phyloP scores from a whole-genome alignment of 2,113 vertebrate genomes.

The Protobothrops mucrosquamatus region DNA sequence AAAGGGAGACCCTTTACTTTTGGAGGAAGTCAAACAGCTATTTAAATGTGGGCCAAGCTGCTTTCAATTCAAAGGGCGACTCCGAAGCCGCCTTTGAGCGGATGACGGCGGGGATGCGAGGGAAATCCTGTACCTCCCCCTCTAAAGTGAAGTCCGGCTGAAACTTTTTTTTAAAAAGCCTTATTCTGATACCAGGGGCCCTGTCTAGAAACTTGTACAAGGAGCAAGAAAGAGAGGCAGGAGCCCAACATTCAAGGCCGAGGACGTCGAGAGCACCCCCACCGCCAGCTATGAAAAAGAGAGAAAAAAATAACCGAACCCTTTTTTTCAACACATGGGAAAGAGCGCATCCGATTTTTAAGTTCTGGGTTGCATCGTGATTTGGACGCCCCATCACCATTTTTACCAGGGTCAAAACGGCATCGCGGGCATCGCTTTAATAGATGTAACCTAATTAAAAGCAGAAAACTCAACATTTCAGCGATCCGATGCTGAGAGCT shows the following conservation, averaged over 20 bases:
- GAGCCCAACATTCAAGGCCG: not conserved
- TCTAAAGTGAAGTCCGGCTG: not conserved
- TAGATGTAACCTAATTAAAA: not conserved
- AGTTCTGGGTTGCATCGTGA: not conserved
- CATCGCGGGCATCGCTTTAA: not conserved
- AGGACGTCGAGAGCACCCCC: not conserved
- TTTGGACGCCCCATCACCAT: not conserved
- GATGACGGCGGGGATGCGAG: not conserved
- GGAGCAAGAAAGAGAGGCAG: not conserved
- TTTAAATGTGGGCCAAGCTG: not conserved
- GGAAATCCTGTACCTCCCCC: not conserved
- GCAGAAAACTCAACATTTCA: not conserved
- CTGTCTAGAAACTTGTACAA: not conserved
- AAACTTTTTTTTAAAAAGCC: not conserved
- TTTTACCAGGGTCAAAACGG: not conserved
- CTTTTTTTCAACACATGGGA: not conserved
- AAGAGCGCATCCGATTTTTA: not conserved
- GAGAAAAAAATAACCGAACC: not conserved
- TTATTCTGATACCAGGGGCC: not conserved
- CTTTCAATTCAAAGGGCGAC: not conserved
- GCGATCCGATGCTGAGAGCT: not conserved
- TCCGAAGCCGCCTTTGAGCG: not conserved
- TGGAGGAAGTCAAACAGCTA: not conserved
- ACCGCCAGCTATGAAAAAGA: not conserved
- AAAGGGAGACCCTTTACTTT: not conserved